Percentiles rank a stretch among this genome's conserved stretches.
phyloP scores from a whole-genome alignment of 2,888 invertebrate genomes.

The Lasioglossum pauxillum region DNA sequence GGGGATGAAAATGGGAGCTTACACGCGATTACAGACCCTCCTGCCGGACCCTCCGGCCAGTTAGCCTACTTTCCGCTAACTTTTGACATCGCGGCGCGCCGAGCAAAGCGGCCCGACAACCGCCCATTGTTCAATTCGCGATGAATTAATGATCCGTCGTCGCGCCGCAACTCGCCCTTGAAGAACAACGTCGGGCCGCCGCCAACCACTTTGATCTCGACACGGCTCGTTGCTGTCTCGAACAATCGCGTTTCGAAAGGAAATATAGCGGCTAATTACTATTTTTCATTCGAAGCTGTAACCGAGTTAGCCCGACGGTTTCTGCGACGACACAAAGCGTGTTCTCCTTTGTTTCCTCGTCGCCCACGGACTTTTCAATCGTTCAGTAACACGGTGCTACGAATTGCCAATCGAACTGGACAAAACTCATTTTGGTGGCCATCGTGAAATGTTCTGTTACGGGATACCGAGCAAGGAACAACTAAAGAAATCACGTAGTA shows the following conservation, averaged over 20 bases:
- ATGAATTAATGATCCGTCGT: conserved; percentile 47
- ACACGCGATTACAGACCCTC: conserved; percentile 68
- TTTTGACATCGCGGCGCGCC: conserved; percentile 65
- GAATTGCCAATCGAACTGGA: background rate
- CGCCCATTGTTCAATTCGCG: conserved; percentile 35
- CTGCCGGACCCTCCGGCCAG: conserved; percentile 59
- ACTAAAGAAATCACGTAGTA: background rate
- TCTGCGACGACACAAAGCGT: background rate
- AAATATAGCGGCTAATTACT: conserved; percentile 11
- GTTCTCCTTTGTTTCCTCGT: conserved; percentile 1
- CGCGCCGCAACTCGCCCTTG: conserved; percentile 19
- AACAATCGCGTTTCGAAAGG: conserved; percentile 15
- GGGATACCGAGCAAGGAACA: background rate
- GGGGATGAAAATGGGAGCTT: conserved; percentile 70
- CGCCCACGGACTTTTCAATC: background rate
- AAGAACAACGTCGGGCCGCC: background rate
- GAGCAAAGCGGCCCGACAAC: conserved; percentile 49
- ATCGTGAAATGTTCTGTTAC: background rate
- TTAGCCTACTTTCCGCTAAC: conserved; percentile 70
- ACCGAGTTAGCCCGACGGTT: conserved; percentile 14
- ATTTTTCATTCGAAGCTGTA: conserved; percentile 17
- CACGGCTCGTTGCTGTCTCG: conserved; percentile 10
- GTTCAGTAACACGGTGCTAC: background rate
- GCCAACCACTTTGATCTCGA: conserved; percentile 41
- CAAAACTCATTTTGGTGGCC: background rate